Base-by-base conservation (phyloP, 2,113 vertebrate genomes). In the Etheostoma cragini region DNA sequence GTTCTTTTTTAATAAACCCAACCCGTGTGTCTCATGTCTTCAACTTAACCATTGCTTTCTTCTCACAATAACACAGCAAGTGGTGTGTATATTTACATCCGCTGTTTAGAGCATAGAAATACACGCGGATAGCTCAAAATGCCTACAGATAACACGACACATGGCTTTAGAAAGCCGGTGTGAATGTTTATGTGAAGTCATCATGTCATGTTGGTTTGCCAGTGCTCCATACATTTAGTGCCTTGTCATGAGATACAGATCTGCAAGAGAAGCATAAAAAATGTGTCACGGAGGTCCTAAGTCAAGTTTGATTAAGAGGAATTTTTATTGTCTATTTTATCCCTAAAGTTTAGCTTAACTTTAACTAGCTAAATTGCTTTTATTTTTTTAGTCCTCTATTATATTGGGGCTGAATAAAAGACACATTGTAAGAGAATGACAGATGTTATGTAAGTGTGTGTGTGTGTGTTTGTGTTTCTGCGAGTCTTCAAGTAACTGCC, bases 401-500 rank as follows among this genome's bases (percentile, higher is more conserved):
- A 46, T 53, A 54, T n/a, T 82, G 64, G 53, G 0, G 1, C n/a
- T 22, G 33, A 80, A 35, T 57, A 17, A 81, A 61, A 67, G 69
- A 82, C 35, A 63, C 72, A 61, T 35, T 72, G 46, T 68, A n/a
- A 47, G 47, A 70, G 54, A 78, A 26, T 63, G 58, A 66, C 42
- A 72, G 42, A 60, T 72, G 24, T 78, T 76, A 49, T 49, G 14
- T 70, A 60, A 71, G 33, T 61, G 11, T 68, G 30, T 87, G 67
- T 73, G 52, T 82, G 67, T 73, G 52, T 82, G 24, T 35, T 53
- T 72, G 66, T 72, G 67, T 63, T 67, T 81, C 65, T 78, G 6
- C 80, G 71, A 71, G 26, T 67, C 26, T 73, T 88, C 76, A 77
- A 80, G 47, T 78, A 73, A 83, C 50, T 85, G 78, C 42, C 68